Base-by-base conservation (phyloP, 2,888 invertebrate species). In the Dendrolimus houi region DNA sequence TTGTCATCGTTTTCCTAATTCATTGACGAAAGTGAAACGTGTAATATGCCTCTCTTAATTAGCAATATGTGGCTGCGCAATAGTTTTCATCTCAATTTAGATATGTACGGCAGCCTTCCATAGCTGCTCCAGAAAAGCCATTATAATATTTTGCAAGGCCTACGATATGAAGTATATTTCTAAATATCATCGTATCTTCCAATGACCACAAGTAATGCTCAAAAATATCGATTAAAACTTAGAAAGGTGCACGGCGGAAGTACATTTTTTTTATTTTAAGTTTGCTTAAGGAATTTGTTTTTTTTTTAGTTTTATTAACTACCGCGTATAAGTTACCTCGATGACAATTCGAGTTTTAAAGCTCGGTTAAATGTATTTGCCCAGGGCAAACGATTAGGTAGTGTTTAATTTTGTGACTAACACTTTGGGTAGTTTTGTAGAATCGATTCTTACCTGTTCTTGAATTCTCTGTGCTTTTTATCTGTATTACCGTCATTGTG, bases 261-360 rank as follows among this genome's bases (percentile, higher is more conserved):
- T 83, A 83, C 82, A 81, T 75, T 77, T 77, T 77, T 77, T 69
- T 69, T 70, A 64, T 57, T 67, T 66, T 65, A 58, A 62, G 55
- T 62, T 13, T 64, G 65, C 58, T 66, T 62, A 64, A 64, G 65
- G 59, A 61, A 62, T 62, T 64, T 59, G 59, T 57, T 64, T 61
- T 66, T 67, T 66, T 68, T 63, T 68, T 62, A 61, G 66, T 71
- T 62, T 68, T 64, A 41, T 54, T 55, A 42, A 66, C 56, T 64
- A 63, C 56, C 29, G 65, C 63, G 63, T 70, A 67, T 68, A 71
- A 67, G 75, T 78, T 78, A 77, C 77, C 73, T 75, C 71, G 69
- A 71, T 72, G 74, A 78, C 70, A 70, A 70, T 68, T 72, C 70
- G 73, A 69, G 71, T 64, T 41, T 56, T 41, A 61, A 64, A 59